phyloP scores from a whole-genome alignment of 2,888 invertebrate species.

The Hemaris fuciformis region DNA sequence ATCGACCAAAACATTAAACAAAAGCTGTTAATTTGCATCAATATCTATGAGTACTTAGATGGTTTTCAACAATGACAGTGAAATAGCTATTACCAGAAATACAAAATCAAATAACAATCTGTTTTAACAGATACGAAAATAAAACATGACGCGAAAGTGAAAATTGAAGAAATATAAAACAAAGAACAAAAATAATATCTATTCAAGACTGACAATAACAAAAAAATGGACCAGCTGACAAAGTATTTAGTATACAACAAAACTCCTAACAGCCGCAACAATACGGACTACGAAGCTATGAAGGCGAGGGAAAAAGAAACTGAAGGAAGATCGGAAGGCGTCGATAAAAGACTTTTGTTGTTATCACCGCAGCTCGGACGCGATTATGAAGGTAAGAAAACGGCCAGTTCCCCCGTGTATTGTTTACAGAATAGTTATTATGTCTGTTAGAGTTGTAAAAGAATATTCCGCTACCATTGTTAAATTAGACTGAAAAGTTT shows the following conservation, averaged over 20 bases:
- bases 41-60: too few species aligned
- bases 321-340: slow-evolving; percentile 36
- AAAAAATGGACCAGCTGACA: slow-evolving; percentile 63
- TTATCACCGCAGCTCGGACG: slow-evolving; percentile 61
- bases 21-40: too few species aligned
- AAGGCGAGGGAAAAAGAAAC: slow-evolving; percentile 52
- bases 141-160: neutral
- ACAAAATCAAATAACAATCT: neutral
- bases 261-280: slow-evolving; percentile 56
- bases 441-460: too few species aligned
- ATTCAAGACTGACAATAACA: too few species aligned
- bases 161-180: neutral
- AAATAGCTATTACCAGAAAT: too few species aligned
- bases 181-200: neutral
- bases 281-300: slow-evolving; percentile 61
- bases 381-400: slow-evolving; percentile 56
- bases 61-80: too few species aligned
- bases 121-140: neutral
- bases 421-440: neutral
- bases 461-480: too few species aligned
- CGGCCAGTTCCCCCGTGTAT: neutral
- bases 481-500: too few species aligned
- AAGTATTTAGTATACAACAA: slow-evolving; percentile 68
- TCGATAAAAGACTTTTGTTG: slow-evolving; percentile 60
- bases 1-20: too few species aligned